Evolutionary conservation across 2,113 vertebrate genomes (phyloP).

Genomic region (Macquaria ambigua): DNA sequence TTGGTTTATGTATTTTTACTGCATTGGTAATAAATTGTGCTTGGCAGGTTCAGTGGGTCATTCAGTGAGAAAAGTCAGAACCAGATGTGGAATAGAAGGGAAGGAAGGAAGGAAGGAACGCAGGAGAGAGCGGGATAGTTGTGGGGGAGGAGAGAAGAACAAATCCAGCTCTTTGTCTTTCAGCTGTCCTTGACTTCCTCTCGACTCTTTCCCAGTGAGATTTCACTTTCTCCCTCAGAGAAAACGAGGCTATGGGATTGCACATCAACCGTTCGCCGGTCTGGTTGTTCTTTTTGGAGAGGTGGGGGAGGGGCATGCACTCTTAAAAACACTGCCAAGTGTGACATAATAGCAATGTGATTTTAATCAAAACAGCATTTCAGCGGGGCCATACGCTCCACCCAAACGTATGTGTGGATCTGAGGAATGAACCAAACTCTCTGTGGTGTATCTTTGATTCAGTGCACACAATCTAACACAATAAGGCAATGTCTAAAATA

Average conservation of each 20-base stretch:
- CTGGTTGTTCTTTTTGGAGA: conserved; percentile 61
- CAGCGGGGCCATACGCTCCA: conserved; percentile 63
- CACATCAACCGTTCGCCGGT: conserved; percentile 45
- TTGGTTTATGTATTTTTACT: conserved; percentile 42
- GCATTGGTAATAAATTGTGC: conserved; percentile 29
- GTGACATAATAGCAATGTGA: conserved; percentile 83
- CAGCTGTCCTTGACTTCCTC: conserved; percentile 69
- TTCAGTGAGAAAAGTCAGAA: conserved; percentile 54
- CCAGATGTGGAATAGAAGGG: conserved; percentile 70
- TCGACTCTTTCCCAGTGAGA: conserved; percentile 52
- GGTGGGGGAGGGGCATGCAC: conserved; percentile 62
- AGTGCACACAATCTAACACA: conserved; percentile 9
- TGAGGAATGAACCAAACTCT: conserved; percentile 39
- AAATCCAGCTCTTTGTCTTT: conserved; percentile 76
- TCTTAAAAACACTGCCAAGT: conserved; percentile 73
- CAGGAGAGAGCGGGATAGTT: conserved; percentile 53
- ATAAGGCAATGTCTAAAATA: neutral
- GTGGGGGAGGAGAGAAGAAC: conserved; percentile 68
- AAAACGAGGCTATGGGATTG: conserved; percentile 51
- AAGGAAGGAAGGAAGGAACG: conserved; percentile 38
- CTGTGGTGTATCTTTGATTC: conserved; percentile 25
- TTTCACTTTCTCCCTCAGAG: conserved; percentile 60
- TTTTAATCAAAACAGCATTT: conserved; percentile 86
- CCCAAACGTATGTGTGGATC: conserved; percentile 59
- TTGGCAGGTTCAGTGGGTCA: neutral